Base-by-base conservation (phyloP, 2,113 vertebrate species). In the Pteronura brasiliensis region DNA sequence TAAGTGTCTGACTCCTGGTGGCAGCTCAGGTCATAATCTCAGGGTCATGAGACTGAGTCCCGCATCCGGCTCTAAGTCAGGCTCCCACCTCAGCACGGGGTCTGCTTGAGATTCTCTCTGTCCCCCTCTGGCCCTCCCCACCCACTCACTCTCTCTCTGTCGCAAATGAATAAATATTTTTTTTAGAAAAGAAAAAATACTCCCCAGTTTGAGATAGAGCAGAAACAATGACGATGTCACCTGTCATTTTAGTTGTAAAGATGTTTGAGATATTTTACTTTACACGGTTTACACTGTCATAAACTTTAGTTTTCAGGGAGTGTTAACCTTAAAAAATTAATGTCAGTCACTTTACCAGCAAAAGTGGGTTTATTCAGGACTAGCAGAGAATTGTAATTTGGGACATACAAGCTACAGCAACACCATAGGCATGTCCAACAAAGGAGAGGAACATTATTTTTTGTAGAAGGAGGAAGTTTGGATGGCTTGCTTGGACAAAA, bases 61-160 rank as follows among this genome's bases (percentile, higher is more conserved):
- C 8, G 0, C 18, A 10, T 36, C 18, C 0, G 8, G 34, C 18
- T 10, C 34, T 69, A 20, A 10, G 67, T 36, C n/a, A 36, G 34
- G 67, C 67, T 36, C 67, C 10, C 18, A 20, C 8, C 18, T 69
- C 67, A 36, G 67, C n/a, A 36, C 10, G n/a, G 67, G 21, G 8
- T 69, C 65, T 20, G 34, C 65, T n/a, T 69, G 17, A n/a, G 17
- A n/a, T n/a, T 69, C 31, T 67, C 65, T 69, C 65, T 27, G 10
- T 69, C 67, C 18, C 34, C 34, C 4, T 36, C 67, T 4, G 17
- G 31, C 15, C 6, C 29, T 3, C 67, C 34, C 18, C 34, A 4
- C 34, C 34, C 14, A 17, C 13, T 31, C 4, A 15, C 63, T 65
- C 67, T n/a, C 34, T 31, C 34, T 67, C 67, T 36, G 17, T 31